phyloP scores from a whole-genome alignment of 2,797 vertebrate species.

The Ibycter americanus region DNA sequence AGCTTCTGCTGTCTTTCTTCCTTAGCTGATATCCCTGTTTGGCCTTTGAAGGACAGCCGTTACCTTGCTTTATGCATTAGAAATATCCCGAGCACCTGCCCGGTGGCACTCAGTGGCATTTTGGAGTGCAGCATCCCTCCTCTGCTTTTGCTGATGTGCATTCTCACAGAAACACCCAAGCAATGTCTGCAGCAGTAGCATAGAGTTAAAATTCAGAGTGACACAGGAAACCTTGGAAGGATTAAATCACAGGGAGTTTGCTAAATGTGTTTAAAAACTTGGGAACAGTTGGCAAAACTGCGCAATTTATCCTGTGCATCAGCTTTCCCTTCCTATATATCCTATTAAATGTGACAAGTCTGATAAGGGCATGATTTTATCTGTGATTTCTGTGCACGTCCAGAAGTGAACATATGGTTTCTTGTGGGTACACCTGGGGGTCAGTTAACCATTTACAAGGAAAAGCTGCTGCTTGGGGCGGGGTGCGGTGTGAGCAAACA shows the following conservation, averaged over 20 bases:
- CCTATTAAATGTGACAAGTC: neutral
- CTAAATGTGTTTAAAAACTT: neutral
- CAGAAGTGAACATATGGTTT: neutral
- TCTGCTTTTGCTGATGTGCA: neutral
- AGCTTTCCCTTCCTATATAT: neutral
- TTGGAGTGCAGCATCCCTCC: neutral
- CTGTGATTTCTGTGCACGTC: neutral
- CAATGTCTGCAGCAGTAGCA: neutral
- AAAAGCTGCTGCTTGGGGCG: neutral
- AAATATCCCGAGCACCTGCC: neutral
- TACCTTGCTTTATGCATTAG: neutral
- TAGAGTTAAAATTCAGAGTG: neutral
- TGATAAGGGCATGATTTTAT: neutral
- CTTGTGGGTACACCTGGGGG: neutral
- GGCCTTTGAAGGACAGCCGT: neutral
- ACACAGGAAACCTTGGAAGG: neutral
- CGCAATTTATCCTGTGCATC: neutral
- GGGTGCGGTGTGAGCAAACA: neutral
- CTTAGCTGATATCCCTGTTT: neutral
- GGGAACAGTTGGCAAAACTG: neutral
- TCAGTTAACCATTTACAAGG: neutral
- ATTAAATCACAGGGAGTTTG: neutral
- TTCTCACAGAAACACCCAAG: neutral
- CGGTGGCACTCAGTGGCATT: neutral
- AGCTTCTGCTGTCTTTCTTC: neutral